Conservation (phyloP, 2,888 invertebrate genomes). For the Catocala sponsa region DNA sequence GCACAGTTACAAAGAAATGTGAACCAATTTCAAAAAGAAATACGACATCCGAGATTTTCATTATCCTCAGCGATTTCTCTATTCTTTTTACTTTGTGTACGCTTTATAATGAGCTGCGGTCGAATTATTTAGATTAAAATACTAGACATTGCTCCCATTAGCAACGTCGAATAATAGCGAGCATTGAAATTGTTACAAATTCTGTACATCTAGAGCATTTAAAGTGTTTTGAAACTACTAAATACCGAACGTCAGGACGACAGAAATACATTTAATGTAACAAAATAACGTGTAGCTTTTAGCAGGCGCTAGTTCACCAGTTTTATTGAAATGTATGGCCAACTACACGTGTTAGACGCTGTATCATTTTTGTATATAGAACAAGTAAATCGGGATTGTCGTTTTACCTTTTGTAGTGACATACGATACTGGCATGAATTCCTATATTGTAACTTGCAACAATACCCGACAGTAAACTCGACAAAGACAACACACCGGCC, state of each 20-base stretch:
- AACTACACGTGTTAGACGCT: constrained; percentile 14
- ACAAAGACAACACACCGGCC: constrained; percentile 61
- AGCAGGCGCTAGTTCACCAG: background rate
- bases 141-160: constrained; percentile 39
- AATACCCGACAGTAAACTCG: constrained; percentile 57
- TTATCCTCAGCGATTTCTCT: constrained; percentile 62
- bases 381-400: constrained; percentile 32
- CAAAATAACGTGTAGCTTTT: background rate
- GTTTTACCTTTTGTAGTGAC: constrained; percentile 40
- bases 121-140: constrained; percentile 56
- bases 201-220: constrained; percentile 28
- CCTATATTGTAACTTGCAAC: constrained; percentile 53
- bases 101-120: constrained; percentile 58
- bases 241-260: constrained; percentile 20
- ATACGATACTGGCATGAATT: constrained; percentile 38
- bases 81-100: constrained; percentile 55
- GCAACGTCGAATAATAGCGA: constrained; percentile 33
- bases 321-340: background rate
- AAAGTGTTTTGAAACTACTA: constrained; percentile 25
- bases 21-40: constrained; percentile 81
- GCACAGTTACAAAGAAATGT: constrained; percentile 77
- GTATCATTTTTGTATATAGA: constrained; percentile 27
- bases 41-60: constrained; percentile 76
- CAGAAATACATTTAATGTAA: constrained; percentile 20
- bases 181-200: constrained; percentile 30